A percentile compares a stretch with the other conserved stretches of the same genome.
These are phyloP conservation scores for Lophotis ruficrista DNA, from an alignment of 2,113 vertebrate genomes.

Conservation along the genomic window DNA sequence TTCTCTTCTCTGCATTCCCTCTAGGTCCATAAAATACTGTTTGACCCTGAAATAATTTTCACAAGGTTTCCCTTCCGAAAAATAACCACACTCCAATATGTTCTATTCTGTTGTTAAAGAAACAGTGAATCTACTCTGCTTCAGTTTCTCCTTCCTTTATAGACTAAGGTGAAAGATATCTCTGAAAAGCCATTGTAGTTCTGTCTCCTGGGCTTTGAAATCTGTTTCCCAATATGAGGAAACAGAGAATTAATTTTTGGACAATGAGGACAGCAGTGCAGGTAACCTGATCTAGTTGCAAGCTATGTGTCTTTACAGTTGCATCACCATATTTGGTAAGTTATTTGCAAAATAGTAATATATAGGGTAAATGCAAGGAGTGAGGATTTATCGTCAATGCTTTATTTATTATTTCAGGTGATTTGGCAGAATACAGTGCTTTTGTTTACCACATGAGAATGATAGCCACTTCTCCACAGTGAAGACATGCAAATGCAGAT, in stretches of 20 bases:
- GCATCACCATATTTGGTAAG: not conserved
- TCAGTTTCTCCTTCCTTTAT: not conserved
- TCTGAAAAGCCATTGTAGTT: not conserved
- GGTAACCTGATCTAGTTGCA: not conserved
- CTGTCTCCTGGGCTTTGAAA: not conserved
- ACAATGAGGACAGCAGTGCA: not conserved
- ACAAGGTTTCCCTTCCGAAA: not conserved
- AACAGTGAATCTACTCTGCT: not conserved
- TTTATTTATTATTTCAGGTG: not conserved
- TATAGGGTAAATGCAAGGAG: not conserved
- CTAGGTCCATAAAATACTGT: not conserved
- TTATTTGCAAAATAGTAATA: not conserved
- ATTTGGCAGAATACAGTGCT: not conserved
- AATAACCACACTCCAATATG: not conserved
- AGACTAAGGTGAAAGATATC: not conserved
- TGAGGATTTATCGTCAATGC: not conserved
- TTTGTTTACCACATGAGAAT: not conserved
- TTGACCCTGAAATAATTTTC: slow-evolving; percentile 45
- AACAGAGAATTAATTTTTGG: not conserved
- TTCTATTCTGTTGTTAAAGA: not conserved
- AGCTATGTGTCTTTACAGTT: not conserved
- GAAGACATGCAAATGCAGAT: not conserved
- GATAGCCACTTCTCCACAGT: not conserved
- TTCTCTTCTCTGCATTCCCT: not conserved
- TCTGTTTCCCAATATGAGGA: not conserved